phyloP scores from a whole-genome alignment of 2,888 invertebrate species.

The Drosophila kambysellisi region DNA sequence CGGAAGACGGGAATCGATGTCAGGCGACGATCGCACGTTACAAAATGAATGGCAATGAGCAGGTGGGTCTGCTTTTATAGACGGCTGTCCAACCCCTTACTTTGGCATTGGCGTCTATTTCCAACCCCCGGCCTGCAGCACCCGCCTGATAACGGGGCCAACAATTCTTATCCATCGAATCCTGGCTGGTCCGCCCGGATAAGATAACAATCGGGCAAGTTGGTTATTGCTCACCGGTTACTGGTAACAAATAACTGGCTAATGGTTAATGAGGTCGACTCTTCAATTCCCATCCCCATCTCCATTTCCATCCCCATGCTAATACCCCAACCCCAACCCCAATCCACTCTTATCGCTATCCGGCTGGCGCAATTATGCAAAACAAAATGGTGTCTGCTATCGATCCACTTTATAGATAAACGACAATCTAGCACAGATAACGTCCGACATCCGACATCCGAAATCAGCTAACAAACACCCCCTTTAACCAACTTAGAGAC shows the following conservation, averaged over 20 bases:
- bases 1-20: constrained; percentile 13
- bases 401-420: constrained; percentile 58
- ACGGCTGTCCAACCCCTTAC: constrained; percentile 34
- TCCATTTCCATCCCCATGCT: constrained; percentile 24
- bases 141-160: constrained; percentile 2
- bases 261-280: constrained; percentile 42
- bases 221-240: constrained; percentile 19
- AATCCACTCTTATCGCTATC: constrained; percentile 49
- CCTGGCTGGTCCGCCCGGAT: constrained; percentile 66
- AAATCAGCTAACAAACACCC: constrained; percentile 5
- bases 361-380: constrained; percentile 72
- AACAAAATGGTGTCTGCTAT: constrained; percentile 77
- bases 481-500: constrained; percentile 1
- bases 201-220: constrained; percentile 66
- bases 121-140: constrained; percentile 27
- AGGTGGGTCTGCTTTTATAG: constrained; percentile 80
- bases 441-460: constrained; percentile 21
- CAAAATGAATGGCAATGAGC: constrained; percentile 77
- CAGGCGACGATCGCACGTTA: constrained; percentile 60
- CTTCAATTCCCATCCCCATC: background rate
- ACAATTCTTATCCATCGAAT: constrained; percentile 43
- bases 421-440: constrained; percentile 28
- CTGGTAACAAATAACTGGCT: constrained; percentile 5
- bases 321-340: background rate
- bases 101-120: constrained; percentile 15